phyloP scores from a whole-genome alignment of 2,113 vertebrate genomes.

The Xenopus laevis region DNA sequence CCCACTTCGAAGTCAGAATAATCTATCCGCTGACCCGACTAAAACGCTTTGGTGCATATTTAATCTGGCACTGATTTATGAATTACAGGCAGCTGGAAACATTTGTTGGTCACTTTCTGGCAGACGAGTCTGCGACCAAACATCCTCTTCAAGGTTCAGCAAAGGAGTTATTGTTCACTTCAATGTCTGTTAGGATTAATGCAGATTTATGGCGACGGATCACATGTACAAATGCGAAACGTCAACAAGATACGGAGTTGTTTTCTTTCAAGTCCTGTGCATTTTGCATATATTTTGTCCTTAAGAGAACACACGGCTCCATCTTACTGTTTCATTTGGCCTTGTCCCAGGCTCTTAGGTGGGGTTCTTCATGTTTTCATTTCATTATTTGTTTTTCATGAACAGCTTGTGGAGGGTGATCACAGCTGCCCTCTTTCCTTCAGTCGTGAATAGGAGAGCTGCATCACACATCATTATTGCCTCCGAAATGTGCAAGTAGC shows the following conservation, averaged over 20 bases:
- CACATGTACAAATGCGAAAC: slow-evolving; percentile 17
- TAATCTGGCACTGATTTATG: slow-evolving; percentile 45
- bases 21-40: slow-evolving; percentile 3
- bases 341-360: neutral
- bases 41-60: slow-evolving; percentile 32
- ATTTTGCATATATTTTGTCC: neutral
- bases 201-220: slow-evolving; percentile 30
- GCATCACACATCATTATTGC: no score
- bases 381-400: neutral
- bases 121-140: slow-evolving; percentile 50
- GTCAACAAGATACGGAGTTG: neutral
- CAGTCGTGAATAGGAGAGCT: neutral
- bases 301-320: neutral
- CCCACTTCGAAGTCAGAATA: slow-evolving; percentile 1
- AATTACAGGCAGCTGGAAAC: slow-evolving; percentile 58
- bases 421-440: neutral
- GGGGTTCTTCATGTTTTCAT: slow-evolving; percentile 1
- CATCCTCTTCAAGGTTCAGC: slow-evolving; percentile 52
- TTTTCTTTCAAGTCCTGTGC: neutral
- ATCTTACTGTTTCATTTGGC: slow-evolving; percentile 17
- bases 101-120: slow-evolving; percentile 54
- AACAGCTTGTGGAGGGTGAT: neutral
- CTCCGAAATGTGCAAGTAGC: no score
- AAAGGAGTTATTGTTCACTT: slow-evolving; percentile 53
- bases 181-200: slow-evolving; percentile 46